Percentiles rank a stretch among this genome's conserved stretches.
Conservation (phyloP, 2,113 vertebrate species). For the Chloroceryle aenea region DNA sequence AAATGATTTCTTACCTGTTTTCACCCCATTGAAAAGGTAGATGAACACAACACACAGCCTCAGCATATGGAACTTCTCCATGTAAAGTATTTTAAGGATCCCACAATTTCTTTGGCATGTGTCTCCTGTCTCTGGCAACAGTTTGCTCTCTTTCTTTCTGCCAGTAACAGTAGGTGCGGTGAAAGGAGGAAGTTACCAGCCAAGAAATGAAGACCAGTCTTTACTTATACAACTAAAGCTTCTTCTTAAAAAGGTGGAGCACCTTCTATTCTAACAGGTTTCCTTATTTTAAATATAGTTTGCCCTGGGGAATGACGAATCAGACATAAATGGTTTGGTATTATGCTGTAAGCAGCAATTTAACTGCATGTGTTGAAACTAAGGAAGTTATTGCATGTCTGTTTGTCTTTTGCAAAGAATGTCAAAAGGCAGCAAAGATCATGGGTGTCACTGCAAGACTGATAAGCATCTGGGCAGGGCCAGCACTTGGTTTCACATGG, state of each 20-base stretch:
- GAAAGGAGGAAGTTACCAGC: slow-evolving; percentile 67
- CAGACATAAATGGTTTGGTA: slow-evolving; percentile 42
- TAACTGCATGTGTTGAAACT: slow-evolving; percentile 60
- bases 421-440: background rate
- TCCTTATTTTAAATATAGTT: slow-evolving; percentile 33
- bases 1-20: slow-evolving; percentile 61
- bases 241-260: slow-evolving; percentile 60
- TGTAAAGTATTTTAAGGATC: background rate
- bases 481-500: background rate
- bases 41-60: slow-evolving; percentile 31
- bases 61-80: slow-evolving; percentile 55
- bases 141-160: background rate
- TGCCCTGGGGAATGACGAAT: slow-evolving; percentile 49
- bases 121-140: background rate
- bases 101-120: background rate
- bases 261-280: background rate
- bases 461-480: slow-evolving; percentile 32
- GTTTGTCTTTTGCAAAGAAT: background rate
- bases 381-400: background rate
- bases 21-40: slow-evolving; percentile 42
- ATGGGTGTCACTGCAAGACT: background rate
- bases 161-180: slow-evolving; percentile 38
- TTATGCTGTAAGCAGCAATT: background rate
- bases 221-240: slow-evolving; percentile 20
- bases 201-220: background rate